Evolutionary conservation across 2,113 vertebrate genomes (phyloP), one percentile per base, ranked within the genome.

Genomic region (Podiceps cristatus): DNA sequence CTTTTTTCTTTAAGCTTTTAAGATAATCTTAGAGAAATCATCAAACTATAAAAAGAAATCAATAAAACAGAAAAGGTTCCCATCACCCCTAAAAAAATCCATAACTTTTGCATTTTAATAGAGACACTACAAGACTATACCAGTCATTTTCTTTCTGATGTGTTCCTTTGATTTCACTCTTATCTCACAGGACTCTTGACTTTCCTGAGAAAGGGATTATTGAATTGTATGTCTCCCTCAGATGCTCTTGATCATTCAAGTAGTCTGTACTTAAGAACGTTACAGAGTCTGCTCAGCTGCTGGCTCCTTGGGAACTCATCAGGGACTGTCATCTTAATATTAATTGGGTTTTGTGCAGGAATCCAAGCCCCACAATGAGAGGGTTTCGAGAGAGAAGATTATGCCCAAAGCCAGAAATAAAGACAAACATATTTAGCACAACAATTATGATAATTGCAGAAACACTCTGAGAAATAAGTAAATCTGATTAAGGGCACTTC

Each of bases 381-480:
- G 96, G 98, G 98, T 98, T 98, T 98, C 96, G 82, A 98, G 98
- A 98, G 97, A 98, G 98, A 97, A 98, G 98, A 98, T 99, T 98
- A 98, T 92, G 98, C 97, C 97, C 97, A 98, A 97, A 98, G 98
- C 98, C 98, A 98, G 98, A 98, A 98, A 98, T 98, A 98, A 98
- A 99, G 98, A 99, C 98, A 99, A 99, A 99, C 98, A 98, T 98
- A 99, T 99, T 99, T 99, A 99, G 98, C 98, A 98, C 98, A 98
- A 99, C 99, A 99, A 99, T 99, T 99, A 99, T 99, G 98, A 99
- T 99, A 99, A 99, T 99, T 99, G 99, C 98, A 98, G 98, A 98
- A 99, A 99, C 99, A 98, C 98, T 99, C 98, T 98, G 96, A 97
- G 98, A 98, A 99, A 99, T 99, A 99, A 98, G 98, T 98, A 99